Percentiles rank a stretch among this genome's conserved stretches.
Conservation (phyloP, 1,140 invertebrate species). For the Nasonia giraulti region DNA sequence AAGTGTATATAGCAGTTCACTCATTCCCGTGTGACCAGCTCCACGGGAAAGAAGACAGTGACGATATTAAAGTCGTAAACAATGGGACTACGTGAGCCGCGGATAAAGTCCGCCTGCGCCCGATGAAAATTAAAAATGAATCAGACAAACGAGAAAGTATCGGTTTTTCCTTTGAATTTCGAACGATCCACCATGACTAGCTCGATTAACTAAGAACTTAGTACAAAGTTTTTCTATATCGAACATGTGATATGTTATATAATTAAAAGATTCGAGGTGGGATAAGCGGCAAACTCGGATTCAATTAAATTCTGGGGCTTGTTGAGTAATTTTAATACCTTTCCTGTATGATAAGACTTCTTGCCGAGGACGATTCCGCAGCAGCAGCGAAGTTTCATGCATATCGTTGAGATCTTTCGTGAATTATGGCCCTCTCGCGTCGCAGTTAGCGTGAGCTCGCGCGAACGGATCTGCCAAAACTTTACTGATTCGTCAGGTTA, state of each 20-base stretch:
- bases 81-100: background rate
- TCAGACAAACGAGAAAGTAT: background rate
- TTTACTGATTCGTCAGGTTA: slow-evolving; percentile 41
- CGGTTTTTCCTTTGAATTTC: background rate
- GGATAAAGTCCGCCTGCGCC: background rate
- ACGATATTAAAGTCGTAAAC: slow-evolving; percentile 20
- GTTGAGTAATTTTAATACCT: slow-evolving; percentile 33
- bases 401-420: slow-evolving; percentile 36
- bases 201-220: no score
- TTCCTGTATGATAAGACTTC: background rate
- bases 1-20: slow-evolving; percentile 15
- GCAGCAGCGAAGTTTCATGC: slow-evolving; percentile 23
- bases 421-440: slow-evolving; percentile 14
- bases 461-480: slow-evolving; percentile 6
- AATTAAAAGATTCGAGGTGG: background rate
- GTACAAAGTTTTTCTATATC: background rate
- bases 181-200: no score
- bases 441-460: background rate
- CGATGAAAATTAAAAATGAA: slow-evolving; percentile 1
- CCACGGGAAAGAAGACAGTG: slow-evolving; percentile 16
- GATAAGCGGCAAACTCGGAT: background rate
- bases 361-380: background rate
- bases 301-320: slow-evolving; percentile 23
- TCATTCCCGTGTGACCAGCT: slow-evolving; percentile 15
- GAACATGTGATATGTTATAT: background rate